Evolutionary conservation across 2,113 vertebrate species (phyloP), one percentile per base, ranked within the genome.

Genomic region (Myotis davidii): DNA sequence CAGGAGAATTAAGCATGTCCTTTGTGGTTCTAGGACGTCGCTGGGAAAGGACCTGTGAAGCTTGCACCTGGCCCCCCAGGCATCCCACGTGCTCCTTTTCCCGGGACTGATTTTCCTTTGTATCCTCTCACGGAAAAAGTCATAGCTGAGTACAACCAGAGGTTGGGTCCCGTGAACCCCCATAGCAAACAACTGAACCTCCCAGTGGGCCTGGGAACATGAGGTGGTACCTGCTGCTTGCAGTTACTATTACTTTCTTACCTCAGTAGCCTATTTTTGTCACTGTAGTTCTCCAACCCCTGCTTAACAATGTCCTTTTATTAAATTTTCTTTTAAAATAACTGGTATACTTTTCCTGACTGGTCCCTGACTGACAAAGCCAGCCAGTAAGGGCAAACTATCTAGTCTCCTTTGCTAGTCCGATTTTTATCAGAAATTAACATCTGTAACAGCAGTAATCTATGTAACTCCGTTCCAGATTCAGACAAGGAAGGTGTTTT

Each of bases 301-400:
- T 94, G 27, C 84, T 84, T 73, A 91, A 88, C 2, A 87, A 87
- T 12, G 8, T 64, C 20, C 37, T 73, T 82, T 17, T 72, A 37
- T 74, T 86, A 82, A 94, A 56, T 52, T 85, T 45, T 69, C 45
- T 78, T 64, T 93, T 70, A 39, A 77, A 77, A 88, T 83, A 82
- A 76, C 61, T 78, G 6, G 13, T 78, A 9, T 83, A 52, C 69
- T 88, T 88, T 92, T 87, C 48, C 59, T 83, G 37, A 87, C 13
- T 64, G 29, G 52, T 93, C 18, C 45, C 79, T 70, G 29, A 85
- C 1, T 59, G 14, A 76, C 27, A 59, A 5, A 70, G 29, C 52
- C 78, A 88, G 54, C 73, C 54, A 79, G 1, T 64, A 72, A 93
- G 13, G 27, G 5, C 39, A 88, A 84, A 72, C 29, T 84, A 16